Percentiles rank a stretch among this genome's conserved stretches.
phyloP scores from a whole-genome alignment of 2,888 invertebrate genomes.

The Caenorhabditis zanzibari region DNA sequence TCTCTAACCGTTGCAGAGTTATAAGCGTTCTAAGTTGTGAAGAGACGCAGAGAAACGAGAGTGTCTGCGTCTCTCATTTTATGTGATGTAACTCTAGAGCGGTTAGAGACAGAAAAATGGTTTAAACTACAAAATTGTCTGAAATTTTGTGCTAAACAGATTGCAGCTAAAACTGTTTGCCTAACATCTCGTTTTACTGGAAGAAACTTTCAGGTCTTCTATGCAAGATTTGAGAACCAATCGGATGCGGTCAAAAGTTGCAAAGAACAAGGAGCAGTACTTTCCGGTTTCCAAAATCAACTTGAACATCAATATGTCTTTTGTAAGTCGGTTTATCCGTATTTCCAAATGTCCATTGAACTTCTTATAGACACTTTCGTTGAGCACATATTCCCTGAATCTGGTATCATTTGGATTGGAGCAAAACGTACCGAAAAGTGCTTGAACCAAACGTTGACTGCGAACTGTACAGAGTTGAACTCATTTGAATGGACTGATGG shows the following conservation, averaged over 20 bases:
- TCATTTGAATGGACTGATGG: slow-evolving; percentile 34
- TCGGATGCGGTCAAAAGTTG: background rate
- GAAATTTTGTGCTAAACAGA: no score
- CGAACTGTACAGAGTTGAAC: background rate
- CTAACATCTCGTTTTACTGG: no score
- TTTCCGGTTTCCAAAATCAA: slow-evolving; percentile 5
- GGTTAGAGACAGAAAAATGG: no score
- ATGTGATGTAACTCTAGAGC: no score
- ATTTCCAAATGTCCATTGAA: background rate
- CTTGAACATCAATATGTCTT: background rate
- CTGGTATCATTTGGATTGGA: slow-evolving; percentile 8
- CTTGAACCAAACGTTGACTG: background rate
- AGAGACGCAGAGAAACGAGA: no score
- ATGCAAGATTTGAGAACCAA: background rate
- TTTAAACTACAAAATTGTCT: no score
- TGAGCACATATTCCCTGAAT: background rate
- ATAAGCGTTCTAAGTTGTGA: no score
- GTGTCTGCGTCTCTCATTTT: no score
- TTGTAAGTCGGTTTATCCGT: background rate
- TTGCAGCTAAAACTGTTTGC: no score
- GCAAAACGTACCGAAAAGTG: background rate
- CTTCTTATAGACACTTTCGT: background rate
- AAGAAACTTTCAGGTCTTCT: background rate
- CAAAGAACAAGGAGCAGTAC: background rate
- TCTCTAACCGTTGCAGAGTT: no score